phyloP scores from a whole-genome alignment of 2,797 vertebrate genomes.

The Vultur gryphus region DNA sequence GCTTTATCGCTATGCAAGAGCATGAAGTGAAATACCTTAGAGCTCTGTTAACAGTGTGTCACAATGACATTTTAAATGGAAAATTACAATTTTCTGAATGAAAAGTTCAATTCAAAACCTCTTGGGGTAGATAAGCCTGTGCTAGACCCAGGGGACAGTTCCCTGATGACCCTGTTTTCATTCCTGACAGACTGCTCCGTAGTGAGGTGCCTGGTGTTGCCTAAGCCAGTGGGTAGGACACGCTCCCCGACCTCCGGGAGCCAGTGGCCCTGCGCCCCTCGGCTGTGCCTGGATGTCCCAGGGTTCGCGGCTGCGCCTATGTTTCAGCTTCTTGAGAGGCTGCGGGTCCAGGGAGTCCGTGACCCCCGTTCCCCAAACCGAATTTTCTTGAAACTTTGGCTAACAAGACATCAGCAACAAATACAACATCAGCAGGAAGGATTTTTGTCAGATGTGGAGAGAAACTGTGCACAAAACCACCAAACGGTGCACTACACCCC shows the following conservation, averaged over 20 bases:
- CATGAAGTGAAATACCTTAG: background rate
- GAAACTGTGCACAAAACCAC: background rate
- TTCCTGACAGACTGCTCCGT: background rate
- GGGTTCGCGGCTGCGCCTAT: background rate
- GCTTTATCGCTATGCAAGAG: background rate
- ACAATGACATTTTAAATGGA: background rate
- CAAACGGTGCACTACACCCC: accelerated
- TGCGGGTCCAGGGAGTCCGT: background rate
- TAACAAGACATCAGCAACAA: background rate
- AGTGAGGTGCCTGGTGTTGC: background rate
- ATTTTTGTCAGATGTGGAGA: background rate
- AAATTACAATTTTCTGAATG: background rate
- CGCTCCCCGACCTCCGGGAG: accelerated
- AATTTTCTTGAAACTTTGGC: background rate
- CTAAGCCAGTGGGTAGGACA: background rate
- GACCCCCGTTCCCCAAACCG: accelerated
- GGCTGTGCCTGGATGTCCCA: background rate
- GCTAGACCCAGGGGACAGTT: background rate
- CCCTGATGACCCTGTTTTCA: background rate
- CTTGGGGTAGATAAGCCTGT: background rate
- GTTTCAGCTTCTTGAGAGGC: background rate
- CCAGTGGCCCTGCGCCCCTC: background rate
- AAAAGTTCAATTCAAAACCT: background rate
- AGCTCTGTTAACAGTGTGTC: background rate
- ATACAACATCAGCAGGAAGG: background rate